Percentiles rank a stretch among this genome's conserved stretches.
These are phyloP conservation scores for Cercocebus atys DNA, from an alignment of 2,113 vertebrate genomes.

Conservation along the genomic window DNA sequence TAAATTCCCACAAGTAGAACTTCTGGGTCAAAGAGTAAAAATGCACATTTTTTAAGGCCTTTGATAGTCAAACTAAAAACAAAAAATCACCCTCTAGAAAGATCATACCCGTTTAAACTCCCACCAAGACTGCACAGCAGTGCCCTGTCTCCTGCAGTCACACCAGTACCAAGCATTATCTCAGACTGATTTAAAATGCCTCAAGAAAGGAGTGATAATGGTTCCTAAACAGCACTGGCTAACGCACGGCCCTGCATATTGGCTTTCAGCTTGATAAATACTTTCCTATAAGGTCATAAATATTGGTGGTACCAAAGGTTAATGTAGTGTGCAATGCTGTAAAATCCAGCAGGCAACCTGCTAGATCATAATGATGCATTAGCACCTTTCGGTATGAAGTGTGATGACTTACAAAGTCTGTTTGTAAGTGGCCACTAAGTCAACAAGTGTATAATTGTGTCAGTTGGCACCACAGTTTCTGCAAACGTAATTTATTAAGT, in stretches of 20 bases:
- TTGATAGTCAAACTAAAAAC: conserved; percentile 60
- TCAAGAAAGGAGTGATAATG: conserved; percentile 78
- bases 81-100: conserved; percentile 40
- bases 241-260: conserved; percentile 80
- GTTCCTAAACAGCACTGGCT: conserved; percentile 78
- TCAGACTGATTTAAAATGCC: conserved; percentile 76
- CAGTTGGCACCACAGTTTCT: conserved; percentile 39
- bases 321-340: conserved; percentile 90
- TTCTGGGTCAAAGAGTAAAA: conserved; percentile 66
- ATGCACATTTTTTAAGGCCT: conserved; percentile 62
- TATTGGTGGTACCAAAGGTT: conserved; percentile 90
- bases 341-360: conserved; percentile 86
- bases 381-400: conserved; percentile 80
- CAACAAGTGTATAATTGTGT: conserved; percentile 74
- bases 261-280: conserved; percentile 90
- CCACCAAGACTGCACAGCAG: neutral
- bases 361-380: conserved; percentile 89
- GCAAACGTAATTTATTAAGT: conserved; percentile 73
- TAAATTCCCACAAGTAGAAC: conserved; percentile 59
- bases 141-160: neutral
- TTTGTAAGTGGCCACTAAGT: conserved; percentile 70
- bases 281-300: conserved; percentile 90
- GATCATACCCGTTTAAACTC: conserved; percentile 52
- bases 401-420: conserved; percentile 81
- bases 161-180: conserved; percentile 24